Base-by-base conservation (phyloP, 2,888 invertebrate genomes). In the Oxyteleia sp. region DNA sequence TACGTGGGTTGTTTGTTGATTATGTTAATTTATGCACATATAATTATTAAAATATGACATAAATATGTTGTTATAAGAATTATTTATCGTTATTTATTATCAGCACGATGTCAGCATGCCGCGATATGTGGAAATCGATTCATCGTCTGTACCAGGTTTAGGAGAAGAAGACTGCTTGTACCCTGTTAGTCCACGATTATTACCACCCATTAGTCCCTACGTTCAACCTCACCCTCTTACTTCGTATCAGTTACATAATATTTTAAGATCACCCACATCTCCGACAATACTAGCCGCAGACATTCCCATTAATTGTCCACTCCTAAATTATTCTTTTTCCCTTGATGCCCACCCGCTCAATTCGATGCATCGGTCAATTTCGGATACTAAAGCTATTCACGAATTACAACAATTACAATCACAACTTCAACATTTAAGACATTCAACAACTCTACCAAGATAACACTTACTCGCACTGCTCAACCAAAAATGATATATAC, bases 21-120 rank as follows among this genome's bases (percentile, higher is more conserved):
- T 23, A 23, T 23, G 5, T 23, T 23, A 23, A 23, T 32, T 8
- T 32, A 32, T 10, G 5, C 8, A 32, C 8, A 32, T 32, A 8
- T 8, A 32, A 8, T 32, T 32, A 32, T 4, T 7, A 8, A 8
- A 32, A 32, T 32, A 32, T 32, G 32, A 1, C 18, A 16, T 47
- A 18, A 4, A 16, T 20, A 8, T 15, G 38, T 18, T 15, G 4
- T 26, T 20, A 57, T 2, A 13, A 2, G 35, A 32, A 57, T 51
- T 11, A 18, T 49, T 84, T 47, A 59, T 64, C 63, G 82, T 84
- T 57, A 68, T 85, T 78, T 90, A 87, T 88, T 89, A 87, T 84
- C 85, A 93, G 93, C 92, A 93, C 90, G 89, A 92, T 89, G 72
- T 93, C 90, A 88, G 88, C 89, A 92, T 93, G 93, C 93, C 93